Conservation (phyloP, 64 coral and sea anemone species). For the Porites australiensis region DNA sequence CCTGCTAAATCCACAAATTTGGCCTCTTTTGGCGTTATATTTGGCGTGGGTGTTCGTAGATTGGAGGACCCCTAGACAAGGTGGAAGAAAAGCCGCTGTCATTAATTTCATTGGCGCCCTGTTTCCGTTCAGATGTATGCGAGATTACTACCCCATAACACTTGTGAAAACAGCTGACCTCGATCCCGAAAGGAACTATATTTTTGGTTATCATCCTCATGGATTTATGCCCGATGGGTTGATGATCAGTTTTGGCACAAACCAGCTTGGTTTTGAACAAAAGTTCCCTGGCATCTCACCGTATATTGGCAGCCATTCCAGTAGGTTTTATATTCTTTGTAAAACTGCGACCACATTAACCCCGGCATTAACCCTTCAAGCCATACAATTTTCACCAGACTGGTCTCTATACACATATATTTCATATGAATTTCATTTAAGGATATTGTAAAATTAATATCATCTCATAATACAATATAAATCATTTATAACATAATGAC, state of each 20-base stretch:
- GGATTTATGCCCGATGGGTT: slow-evolving; percentile 62
- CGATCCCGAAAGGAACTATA: slow-evolving; percentile 53
- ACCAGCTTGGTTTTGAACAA: slow-evolving; percentile 49
- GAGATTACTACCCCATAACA: slow-evolving; percentile 72
- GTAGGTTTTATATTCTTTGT: slow-evolving; percentile 28
- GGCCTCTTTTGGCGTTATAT: neutral
- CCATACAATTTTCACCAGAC: too few relatives aligned
- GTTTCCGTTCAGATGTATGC: slow-evolving; percentile 32
- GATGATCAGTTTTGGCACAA: slow-evolving; percentile 53
- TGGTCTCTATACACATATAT: too few relatives aligned
- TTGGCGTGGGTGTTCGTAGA: slow-evolving; percentile 13
- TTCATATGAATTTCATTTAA: too few relatives aligned
- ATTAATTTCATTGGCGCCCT: slow-evolving; percentile 2
- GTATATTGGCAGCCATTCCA: slow-evolving; percentile 51
- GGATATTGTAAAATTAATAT: too few relatives aligned
- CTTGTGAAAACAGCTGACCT: slow-evolving; percentile 51
- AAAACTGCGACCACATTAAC: neutral
- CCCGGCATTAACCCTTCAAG: neutral
- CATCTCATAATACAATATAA: too few relatives aligned
- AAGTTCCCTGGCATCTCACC: slow-evolving; percentile 71
- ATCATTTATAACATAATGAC: too few relatives aligned
- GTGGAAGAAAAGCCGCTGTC: neutral
- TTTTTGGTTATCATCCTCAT: slow-evolving; percentile 82
- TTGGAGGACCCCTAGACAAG: neutral
- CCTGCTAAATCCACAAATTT: neutral